Conservation (phyloP, 2,113 vertebrate species). For the Bothrops jararaca region DNA sequence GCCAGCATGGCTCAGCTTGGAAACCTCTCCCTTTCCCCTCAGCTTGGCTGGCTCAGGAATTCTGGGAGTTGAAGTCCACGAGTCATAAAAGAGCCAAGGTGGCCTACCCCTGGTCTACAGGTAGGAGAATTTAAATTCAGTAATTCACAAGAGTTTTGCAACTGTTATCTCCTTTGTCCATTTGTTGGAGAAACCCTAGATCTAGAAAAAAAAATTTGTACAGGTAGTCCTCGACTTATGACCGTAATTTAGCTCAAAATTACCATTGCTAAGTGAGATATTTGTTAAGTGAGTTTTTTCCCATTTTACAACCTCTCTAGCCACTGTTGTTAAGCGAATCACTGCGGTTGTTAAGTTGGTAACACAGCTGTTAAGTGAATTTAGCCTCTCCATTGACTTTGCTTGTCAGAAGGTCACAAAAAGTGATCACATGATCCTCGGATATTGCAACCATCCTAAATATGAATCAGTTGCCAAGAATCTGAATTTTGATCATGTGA, state of each 20-base stretch:
- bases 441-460: not conserved
- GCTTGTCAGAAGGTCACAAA: not conserved
- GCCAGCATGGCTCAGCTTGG: too few species aligned
- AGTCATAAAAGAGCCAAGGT: too few species aligned
- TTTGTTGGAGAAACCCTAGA: not conserved
- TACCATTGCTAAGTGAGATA: not conserved
- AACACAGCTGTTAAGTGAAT: not conserved
- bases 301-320: too few species aligned
- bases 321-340: too few species aligned
- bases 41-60: too few species aligned
- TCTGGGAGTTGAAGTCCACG: too few species aligned
- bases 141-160: not conserved
- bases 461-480: not conserved
- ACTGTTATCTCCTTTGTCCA: not conserved
- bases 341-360: not conserved
- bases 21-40: too few species aligned
- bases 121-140: not conserved
- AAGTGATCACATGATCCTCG: not conserved
- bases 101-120: not conserved
- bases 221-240: not conserved
- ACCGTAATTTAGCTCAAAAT: not conserved
- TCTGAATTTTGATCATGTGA: not conserved
- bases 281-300: too few species aligned
- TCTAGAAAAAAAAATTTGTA: not conserved
- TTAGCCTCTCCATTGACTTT: not conserved